Evolutionary conservation across 2,113 vertebrate species (phyloP).

Genomic region (Hypanus sabinus): DNA sequence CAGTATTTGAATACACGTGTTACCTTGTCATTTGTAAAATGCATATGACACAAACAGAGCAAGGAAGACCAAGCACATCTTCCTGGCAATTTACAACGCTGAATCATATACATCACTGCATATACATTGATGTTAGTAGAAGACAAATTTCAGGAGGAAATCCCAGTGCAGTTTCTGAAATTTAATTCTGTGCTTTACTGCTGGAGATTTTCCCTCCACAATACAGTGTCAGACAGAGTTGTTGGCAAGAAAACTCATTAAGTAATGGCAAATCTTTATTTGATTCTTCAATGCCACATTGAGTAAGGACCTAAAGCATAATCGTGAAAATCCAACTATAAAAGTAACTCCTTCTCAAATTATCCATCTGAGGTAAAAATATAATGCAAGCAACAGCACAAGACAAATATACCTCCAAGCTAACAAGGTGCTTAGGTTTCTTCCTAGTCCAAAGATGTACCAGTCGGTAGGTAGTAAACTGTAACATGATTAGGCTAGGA

Average conservation of each 20-base stretch:
- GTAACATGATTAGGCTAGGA: too few relatives aligned
- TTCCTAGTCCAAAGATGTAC: too few relatives aligned
- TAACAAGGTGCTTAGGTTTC: background rate
- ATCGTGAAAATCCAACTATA: background rate
- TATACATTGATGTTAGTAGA: background rate
- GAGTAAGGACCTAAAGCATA: background rate
- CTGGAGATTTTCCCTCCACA: background rate
- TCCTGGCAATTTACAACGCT: background rate
- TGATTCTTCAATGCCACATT: background rate
- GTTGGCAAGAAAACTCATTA: background rate
- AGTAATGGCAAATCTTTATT: background rate
- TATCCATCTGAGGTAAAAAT: background rate
- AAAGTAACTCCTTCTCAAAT: background rate
- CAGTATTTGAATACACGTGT: background rate
- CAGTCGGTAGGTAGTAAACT: too few relatives aligned
- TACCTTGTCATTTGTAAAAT: background rate
- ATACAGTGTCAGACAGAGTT: background rate
- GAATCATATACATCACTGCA: background rate
- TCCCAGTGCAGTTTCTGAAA: background rate
- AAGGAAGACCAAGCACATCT: background rate
- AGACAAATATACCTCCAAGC: background rate
- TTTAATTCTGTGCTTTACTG: constrained; percentile 1
- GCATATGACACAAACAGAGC: background rate
- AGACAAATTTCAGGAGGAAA: background rate
- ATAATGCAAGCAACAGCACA: background rate